Evolutionary conservation across 2,888 invertebrate species (phyloP).

Genomic region (Biston stratarius): DNA sequence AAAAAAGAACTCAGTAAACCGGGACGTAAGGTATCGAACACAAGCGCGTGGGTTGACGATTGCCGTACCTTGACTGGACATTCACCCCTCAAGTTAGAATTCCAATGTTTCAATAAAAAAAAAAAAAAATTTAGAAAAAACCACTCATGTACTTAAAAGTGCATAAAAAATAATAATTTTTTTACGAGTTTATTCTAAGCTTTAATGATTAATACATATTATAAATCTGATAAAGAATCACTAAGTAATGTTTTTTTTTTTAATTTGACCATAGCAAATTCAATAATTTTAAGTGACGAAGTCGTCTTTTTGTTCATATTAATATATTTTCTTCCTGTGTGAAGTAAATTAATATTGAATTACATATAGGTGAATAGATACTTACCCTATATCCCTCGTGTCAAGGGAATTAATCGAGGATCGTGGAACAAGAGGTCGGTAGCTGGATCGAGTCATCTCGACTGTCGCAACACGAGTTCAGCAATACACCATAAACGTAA

Average conservation of each 20-base stretch:
- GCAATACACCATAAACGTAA: background rate
- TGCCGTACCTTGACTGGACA: conserved; percentile 24
- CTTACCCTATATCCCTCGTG: conserved; percentile 75
- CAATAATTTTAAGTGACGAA: too few species aligned
- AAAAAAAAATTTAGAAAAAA: too few species aligned
- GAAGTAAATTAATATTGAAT: background rate
- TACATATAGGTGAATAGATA: conserved; percentile 22
- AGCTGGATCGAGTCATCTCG: conserved; percentile 79
- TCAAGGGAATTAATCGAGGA: conserved; percentile 76
- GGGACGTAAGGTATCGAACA: conserved; percentile 27
- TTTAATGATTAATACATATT: too few species aligned
- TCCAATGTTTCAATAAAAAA: conserved; percentile 6
- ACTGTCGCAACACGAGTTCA: conserved; percentile 26
- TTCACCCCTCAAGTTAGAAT: conserved; percentile 26
- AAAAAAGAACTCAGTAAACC: conserved; percentile 16
- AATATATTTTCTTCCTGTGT: background rate
- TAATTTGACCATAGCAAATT: too few species aligned
- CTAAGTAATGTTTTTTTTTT: too few species aligned
- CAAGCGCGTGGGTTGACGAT: conserved; percentile 8
- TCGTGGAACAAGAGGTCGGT: conserved; percentile 77
- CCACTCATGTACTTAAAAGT: too few species aligned
- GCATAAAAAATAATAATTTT: too few species aligned
- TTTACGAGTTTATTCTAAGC: too few species aligned
- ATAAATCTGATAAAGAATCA: too few species aligned
- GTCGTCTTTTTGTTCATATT: background rate